A percentile compares a stretch with the other conserved stretches of the same genome.
phyloP scores from a whole-genome alignment of 2,797 vertebrate genomes.

The Cirrhinus molitorella region DNA sequence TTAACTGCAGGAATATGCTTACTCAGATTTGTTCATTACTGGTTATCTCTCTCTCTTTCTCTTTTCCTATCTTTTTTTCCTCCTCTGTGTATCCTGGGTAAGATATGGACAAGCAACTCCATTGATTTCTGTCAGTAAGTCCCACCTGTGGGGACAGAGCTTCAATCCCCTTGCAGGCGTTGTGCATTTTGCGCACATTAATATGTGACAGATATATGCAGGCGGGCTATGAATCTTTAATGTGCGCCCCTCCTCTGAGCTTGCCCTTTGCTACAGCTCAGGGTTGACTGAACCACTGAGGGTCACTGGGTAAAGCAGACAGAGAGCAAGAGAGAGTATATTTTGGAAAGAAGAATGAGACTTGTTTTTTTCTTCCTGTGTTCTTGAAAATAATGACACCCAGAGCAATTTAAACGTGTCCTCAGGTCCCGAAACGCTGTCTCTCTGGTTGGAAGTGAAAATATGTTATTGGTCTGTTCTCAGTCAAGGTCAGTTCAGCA shows the following conservation, averaged over 20 bases:
- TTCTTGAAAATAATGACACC: conserved; percentile 41
- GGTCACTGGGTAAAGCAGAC: conserved; percentile 46
- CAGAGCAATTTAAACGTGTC: conserved; percentile 31
- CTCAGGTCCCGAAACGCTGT: conserved; percentile 3
- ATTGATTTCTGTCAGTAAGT: conserved; percentile 66
- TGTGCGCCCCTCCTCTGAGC: conserved; percentile 44
- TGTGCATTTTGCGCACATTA: conserved; percentile 64
- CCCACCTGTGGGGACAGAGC: conserved; percentile 56
- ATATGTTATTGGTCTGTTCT: conserved; percentile 15
- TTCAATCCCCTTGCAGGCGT: conserved; percentile 54
- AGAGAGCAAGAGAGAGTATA: not conserved
- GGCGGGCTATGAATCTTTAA: conserved; percentile 65
- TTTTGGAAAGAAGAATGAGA: conserved; percentile 11
- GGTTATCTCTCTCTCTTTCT: conserved; percentile 24
- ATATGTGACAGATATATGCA: conserved; percentile 65
- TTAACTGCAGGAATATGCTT: conserved; percentile 42
- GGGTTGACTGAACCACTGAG: conserved; percentile 43
- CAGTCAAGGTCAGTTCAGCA: conserved; percentile 25
- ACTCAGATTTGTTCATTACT: conserved; percentile 9
- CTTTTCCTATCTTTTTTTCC: conserved; percentile 16
- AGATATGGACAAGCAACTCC: conserved; percentile 56
- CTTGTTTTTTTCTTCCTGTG: conserved; percentile 18
- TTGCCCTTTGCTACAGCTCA: conserved; percentile 50
- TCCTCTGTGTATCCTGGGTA: conserved; percentile 46
- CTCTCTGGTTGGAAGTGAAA: conserved; percentile 23